Evolutionary conservation across 2,113 vertebrate genomes (phyloP).

Genomic region (Orcinus orca): DNA sequence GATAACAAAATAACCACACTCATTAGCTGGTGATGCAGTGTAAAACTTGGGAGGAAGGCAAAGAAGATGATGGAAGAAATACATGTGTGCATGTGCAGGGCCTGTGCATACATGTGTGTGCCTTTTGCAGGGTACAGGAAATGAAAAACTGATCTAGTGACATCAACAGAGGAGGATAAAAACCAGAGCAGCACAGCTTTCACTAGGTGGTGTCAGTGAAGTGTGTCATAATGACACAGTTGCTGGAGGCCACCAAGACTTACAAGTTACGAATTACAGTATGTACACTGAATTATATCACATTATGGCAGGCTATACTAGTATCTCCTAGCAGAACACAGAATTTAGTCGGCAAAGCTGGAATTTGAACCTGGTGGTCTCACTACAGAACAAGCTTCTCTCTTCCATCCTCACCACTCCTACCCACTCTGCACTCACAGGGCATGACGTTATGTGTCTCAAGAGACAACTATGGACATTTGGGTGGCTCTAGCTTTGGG

Average conservation of each 20-base stretch:
- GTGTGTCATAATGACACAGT: rapidly evolving
- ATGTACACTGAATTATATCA: rapidly evolving
- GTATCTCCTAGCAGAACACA: not conserved
- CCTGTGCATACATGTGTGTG: rapidly evolving
- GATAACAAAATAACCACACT: not conserved
- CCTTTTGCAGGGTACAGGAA: not conserved
- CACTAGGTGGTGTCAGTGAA: rapidly evolving
- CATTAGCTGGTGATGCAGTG: not conserved
- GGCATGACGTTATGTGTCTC: constrained; percentile 51
- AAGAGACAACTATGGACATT: constrained; percentile 61
- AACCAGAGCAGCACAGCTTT: not conserved
- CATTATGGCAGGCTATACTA: rapidly evolving
- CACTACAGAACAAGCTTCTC: not conserved
- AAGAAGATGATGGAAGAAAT: not conserved
- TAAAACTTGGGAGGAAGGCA: not conserved
- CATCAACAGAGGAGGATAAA: not conserved
- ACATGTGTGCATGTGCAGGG: too few relatives aligned
- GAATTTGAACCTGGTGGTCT: not conserved
- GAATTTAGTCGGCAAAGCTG: not conserved
- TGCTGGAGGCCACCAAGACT: not conserved
- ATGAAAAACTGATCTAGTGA: not conserved
- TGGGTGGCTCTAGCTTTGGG: not conserved
- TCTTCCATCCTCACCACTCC: too few relatives aligned
- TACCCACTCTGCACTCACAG: not conserved
- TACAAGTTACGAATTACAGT: rapidly evolving